phyloP scores from a whole-genome alignment of 2,113 vertebrate genomes.

The Tinamus guttatus region DNA sequence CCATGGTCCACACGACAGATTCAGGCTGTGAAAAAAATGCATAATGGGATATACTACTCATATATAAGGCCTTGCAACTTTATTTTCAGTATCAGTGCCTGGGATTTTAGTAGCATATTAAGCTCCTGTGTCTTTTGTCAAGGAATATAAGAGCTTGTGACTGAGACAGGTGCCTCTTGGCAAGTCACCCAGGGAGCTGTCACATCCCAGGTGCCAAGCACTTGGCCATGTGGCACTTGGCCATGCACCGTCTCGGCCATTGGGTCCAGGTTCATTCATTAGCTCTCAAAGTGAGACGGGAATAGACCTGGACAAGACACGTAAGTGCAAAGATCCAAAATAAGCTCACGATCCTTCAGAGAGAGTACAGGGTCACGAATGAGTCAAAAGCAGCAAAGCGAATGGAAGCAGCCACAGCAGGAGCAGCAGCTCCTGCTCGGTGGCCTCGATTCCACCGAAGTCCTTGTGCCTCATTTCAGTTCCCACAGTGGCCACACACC shows the following conservation, averaged over 20 bases:
- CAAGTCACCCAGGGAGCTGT: constrained; percentile 20
- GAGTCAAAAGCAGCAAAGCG: neutral
- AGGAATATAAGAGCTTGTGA: constrained; percentile 11
- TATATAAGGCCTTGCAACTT: neutral
- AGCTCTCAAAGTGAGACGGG: constrained; percentile 22
- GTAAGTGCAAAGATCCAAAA: constrained; percentile 2
- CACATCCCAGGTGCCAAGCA: constrained; percentile 24
- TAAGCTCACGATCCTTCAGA: neutral
- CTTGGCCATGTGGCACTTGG: constrained; percentile 19
- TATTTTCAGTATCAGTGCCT: neutral
- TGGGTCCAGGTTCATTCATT: constrained; percentile 19
- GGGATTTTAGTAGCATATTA: constrained; percentile 18
- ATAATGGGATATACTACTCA: neutral
- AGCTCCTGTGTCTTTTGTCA: constrained; percentile 30
- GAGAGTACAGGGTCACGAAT: neutral
- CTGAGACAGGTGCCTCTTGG: constrained; percentile 48
- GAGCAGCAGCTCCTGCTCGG: neutral
- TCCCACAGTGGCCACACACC: neutral
- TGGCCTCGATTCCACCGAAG: neutral
- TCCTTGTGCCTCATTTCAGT: neutral
- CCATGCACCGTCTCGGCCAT: neutral
- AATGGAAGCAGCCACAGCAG: constrained; percentile 22
- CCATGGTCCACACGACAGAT: neutral
- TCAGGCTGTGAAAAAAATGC: neutral
- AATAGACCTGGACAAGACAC: neutral